These are phyloP conservation scores for Cottus gobio DNA, from an alignment of 2,113 vertebrate species.

Conservation along the genomic window DNA sequence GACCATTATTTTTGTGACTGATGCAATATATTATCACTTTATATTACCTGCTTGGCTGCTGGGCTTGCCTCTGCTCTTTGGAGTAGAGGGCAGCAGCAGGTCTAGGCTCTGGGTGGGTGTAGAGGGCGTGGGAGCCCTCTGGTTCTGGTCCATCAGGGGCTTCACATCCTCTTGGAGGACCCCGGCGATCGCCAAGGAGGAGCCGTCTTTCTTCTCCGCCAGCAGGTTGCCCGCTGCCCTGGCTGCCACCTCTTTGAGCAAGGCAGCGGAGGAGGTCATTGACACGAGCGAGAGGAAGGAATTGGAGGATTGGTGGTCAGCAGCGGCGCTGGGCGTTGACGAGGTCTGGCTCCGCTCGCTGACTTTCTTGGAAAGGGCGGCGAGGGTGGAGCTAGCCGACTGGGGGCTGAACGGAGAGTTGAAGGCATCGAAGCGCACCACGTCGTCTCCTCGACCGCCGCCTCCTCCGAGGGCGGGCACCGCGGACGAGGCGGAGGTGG, in stretches of 20 bases:
- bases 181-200: conserved; percentile 76
- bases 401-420: conserved; percentile 96
- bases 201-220: conserved; percentile 91
- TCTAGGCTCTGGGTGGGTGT: conserved; percentile 91
- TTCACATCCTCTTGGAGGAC: conserved; percentile 89
- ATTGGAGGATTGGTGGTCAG: conserved; percentile 89
- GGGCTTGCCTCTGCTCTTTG: conserved; percentile 93
- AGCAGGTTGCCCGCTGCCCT: conserved; percentile 95
- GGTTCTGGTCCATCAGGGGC: conserved; percentile 92
- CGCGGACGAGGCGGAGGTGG: conserved; percentile 75
- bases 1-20: neutral
- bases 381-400: conserved; percentile 97
- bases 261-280: conserved; percentile 97
- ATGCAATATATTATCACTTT: neutral
- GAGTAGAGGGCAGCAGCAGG: conserved; percentile 90
- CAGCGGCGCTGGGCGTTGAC: conserved; percentile 65
- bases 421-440: conserved; percentile 94
- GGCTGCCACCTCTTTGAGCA: conserved; percentile 98
- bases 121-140: conserved; percentile 89
- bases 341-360: conserved; percentile 93
- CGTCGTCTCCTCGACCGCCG: conserved; percentile 85
- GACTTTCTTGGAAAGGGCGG: conserved; percentile 98
- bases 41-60: conserved; percentile 89
- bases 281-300: conserved; percentile 97
- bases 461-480: conserved; percentile 73